Conservation (phyloP, 2,797 vertebrate species). For the Mustela erminea region DNA sequence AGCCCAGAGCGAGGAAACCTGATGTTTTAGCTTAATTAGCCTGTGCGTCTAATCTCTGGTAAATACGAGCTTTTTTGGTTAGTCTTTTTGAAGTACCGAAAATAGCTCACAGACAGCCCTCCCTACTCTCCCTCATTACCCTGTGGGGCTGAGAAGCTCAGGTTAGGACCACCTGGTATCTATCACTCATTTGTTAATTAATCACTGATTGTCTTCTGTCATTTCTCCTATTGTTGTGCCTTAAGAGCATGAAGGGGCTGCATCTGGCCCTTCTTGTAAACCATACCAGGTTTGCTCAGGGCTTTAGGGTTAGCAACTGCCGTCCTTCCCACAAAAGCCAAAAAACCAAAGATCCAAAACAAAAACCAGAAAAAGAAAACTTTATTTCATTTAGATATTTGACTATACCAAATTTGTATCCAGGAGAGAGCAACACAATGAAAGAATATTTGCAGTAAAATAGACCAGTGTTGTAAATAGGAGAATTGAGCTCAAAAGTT, state of each 20-base stretch:
- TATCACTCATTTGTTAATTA: conserved; percentile 24
- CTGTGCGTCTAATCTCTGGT: conserved; percentile 30
- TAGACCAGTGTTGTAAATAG: neutral
- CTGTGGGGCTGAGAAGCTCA: neutral
- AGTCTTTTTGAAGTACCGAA: conserved; percentile 62
- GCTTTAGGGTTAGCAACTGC: conserved; percentile 41
- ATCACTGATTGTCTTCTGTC: conserved; percentile 12
- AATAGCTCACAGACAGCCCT: neutral
- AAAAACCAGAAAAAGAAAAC: neutral
- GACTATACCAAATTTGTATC: neutral
- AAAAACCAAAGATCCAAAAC: neutral
- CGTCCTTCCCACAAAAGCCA: neutral
- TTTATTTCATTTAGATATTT: conserved; percentile 34
- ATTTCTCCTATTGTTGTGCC: conserved; percentile 1
- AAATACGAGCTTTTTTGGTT: conserved; percentile 46
- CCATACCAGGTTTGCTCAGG: neutral
- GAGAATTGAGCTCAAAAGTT: neutral
- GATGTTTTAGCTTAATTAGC: conserved; percentile 75
- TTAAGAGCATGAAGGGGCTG: neutral
- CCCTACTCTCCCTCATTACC: neutral
- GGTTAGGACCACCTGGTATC: conserved; percentile 47
- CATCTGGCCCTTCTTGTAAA: conserved; percentile 29
- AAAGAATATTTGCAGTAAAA: conserved; percentile 41
- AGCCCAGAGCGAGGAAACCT: conserved; percentile 72
- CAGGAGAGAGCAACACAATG: conserved; percentile 12